A percentile compares a stretch with the other conserved stretches of the same genome.
Conservation (phyloP, 2,888 invertebrate species). For the Drosophila siamana region DNA sequence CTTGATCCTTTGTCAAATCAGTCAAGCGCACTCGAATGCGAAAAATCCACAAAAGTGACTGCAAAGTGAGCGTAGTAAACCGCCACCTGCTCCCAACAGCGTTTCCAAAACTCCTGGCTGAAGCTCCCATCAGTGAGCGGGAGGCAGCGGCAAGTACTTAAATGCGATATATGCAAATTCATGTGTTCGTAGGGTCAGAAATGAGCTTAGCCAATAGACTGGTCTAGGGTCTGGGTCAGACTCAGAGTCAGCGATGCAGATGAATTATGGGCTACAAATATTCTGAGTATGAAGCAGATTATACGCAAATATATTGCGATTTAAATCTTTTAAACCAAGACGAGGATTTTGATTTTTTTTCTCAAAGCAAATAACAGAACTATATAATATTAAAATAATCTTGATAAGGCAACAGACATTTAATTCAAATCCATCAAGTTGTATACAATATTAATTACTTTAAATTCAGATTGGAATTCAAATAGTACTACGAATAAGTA, state of each 20-base stretch:
- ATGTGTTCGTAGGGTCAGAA: constrained; percentile 43
- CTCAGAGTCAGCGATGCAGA: constrained; percentile 9
- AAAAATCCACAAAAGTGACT: constrained; percentile 60
- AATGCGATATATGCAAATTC: constrained; percentile 57
- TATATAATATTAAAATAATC: too few relatives aligned
- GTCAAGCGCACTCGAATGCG: constrained; percentile 71
- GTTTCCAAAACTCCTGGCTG: constrained; percentile 1
- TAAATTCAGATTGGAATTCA: too few relatives aligned
- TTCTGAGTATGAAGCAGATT: constrained; percentile 25
- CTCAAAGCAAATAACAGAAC: too few relatives aligned
- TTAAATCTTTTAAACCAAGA: too few relatives aligned
- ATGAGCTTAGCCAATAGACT: constrained; percentile 33
- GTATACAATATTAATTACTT: too few relatives aligned
- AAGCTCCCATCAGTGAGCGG: neutral
- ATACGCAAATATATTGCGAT: constrained; percentile 2
- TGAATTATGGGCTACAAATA: constrained; percentile 1
- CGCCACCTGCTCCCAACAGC: constrained; percentile 29
- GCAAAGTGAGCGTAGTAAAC: constrained; percentile 34
- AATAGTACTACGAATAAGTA: too few relatives aligned
- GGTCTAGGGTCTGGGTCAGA: neutral
- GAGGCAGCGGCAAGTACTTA: constrained; percentile 8
- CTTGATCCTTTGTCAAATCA: constrained; percentile 83
- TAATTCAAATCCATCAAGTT: too few relatives aligned
- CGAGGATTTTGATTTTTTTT: too few relatives aligned
- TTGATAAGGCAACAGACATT: too few relatives aligned